Evolutionary conservation across 2,888 invertebrate species (phyloP), one percentile per base, ranked within the genome.

Genomic region (Acanthosoma haemorrhoidale): DNA sequence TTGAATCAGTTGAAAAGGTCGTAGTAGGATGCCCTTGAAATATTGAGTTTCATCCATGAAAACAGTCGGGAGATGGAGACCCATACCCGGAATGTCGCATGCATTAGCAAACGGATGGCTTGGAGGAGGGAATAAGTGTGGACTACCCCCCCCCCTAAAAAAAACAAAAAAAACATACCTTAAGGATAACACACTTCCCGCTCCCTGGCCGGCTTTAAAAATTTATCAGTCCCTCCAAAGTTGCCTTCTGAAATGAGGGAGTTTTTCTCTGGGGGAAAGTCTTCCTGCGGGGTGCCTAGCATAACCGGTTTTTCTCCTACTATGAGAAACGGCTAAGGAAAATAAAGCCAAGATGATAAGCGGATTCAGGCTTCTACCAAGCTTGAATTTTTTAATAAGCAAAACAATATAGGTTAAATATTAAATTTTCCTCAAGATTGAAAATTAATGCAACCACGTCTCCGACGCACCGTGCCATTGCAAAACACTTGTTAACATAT

Each of bases 1-100:
- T 51, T n/a, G 51, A 25, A n/a, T 51, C n/a, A 25, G 21, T n/a
- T n/a, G n/a, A 3, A 25, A 6, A 51, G 29, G 51, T 51, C 29
- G 4, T 25, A 21, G 51, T 51, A 51, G 51, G 25, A 29, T 25
- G 25, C 29, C 25, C 29, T 18, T 29, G 32, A 36, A 36, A 36
- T 15, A 61, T 61, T 61, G 61, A 61, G 36, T 61, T 61, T 61
- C 36, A 61, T 61, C 36, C 61, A 61, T 61, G 36, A 61, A 36
- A 21, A n/a, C 9, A 32, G 61, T 16, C 0, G 21, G 61, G 61
- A 34, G 32, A 18, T 38, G 21, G n/a, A 61, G 34, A 61, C 36
- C 36, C 61, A 18, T 34, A 13, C 32, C 61, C 34, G 36, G 61
- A 61, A 21, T 61, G 61, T 36, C 61, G 61, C 38, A 61, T 61